Evolutionary conservation across 2,113 vertebrate species (phyloP), one percentile per base, ranked within the genome.

Genomic region (Amblyopsis rosae): DNA sequence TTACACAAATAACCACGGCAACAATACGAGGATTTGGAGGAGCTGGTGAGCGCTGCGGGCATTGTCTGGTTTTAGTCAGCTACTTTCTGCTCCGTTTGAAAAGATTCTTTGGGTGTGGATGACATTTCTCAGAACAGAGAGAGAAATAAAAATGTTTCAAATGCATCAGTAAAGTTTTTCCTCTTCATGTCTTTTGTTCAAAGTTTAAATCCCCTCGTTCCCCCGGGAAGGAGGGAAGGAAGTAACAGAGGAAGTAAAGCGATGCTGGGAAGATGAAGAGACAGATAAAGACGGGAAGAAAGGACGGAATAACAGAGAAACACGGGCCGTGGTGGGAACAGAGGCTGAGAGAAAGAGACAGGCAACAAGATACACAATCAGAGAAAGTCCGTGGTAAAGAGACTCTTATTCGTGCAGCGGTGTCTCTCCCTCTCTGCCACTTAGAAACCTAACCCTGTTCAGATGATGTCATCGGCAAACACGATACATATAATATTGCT

Each of bases 1-100:
- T 71, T 79, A 80, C 82, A 80, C 87, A 87, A 88, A 85, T 83
- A 87, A 82, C 82, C 76, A 81, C 82, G 50, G 70, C 80, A 87
- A 88, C 83, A 90, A 87, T 87, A 87, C 83, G 79, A 73, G 86
- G 89, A 89, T 90, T 88, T 89, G 82, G 78, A 76, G 66, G 71
- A 86, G 83, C 86, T 75, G 33, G 72, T 76, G 65, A 62, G 79
- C 83, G 84, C 82, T 65, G 15, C 77, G 84, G 84, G 86, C 79
- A 82, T 85, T 81, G 76, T 84, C 75, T 88, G 86, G 84, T 80
- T 90, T 75, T 78, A 85, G 81, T 80, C 83, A 83, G 81, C 81
- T 84, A 72, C 86, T 86, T 81, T 84, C 69, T 81, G 76, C 67
- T 82, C 72, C 82, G 85, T 88, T 86, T 87, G 77, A 88, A 88